Evolutionary conservation across 2,113 vertebrate genomes (phyloP).

Genomic region (Erythrocebus patas): DNA sequence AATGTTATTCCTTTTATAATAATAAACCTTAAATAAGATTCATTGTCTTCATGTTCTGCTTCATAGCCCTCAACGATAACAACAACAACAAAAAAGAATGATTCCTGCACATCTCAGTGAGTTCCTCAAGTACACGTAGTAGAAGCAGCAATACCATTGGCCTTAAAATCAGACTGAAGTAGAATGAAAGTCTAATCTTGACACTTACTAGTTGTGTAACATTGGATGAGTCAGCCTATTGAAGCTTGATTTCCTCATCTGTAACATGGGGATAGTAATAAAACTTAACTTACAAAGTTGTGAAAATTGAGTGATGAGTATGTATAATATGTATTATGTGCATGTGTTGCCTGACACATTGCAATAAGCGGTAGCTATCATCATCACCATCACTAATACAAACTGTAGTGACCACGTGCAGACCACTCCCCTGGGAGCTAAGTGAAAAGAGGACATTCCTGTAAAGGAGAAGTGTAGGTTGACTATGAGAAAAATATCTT

Average conservation of each 20-base stretch:
- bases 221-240: neutral
- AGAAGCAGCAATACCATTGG: neutral
- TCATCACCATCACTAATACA: neutral
- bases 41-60: neutral
- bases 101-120: neutral
- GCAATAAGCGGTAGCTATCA: neutral
- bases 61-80: neutral
- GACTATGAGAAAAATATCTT: conserved; percentile 41
- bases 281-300: neutral
- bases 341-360: neutral
- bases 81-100: neutral
- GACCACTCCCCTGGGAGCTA: neutral
- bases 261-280: neutral
- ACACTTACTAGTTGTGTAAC: neutral
- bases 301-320: neutral
- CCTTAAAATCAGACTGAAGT: neutral
- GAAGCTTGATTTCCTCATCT: neutral
- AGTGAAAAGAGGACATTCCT: neutral
- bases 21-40: neutral
- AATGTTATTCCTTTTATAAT: neutral
- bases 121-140: neutral
- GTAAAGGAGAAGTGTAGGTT: neutral
- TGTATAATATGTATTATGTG: neutral
- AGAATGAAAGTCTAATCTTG: neutral
- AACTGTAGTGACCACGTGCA: neutral